Evolutionary conservation across 1,140 invertebrate species (phyloP).

Genomic region (Scaptomyza pallida): DNA sequence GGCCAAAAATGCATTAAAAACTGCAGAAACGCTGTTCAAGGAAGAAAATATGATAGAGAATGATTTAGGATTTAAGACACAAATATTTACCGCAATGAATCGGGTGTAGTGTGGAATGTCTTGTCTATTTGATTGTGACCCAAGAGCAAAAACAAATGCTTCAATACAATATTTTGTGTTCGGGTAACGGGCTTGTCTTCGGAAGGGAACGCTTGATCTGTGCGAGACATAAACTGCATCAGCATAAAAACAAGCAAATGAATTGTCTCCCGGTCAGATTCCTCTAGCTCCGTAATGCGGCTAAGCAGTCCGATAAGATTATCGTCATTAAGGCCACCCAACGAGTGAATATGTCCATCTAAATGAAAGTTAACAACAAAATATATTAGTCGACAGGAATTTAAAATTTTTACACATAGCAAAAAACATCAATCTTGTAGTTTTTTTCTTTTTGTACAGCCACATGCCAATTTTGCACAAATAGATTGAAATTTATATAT

Average conservation of each 20-base stretch:
- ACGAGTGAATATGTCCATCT: slow-evolving; percentile 92
- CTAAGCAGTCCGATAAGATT: slow-evolving; percentile 88
- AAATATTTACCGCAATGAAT: slow-evolving; percentile 90
- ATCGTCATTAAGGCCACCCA: slow-evolving; percentile 89
- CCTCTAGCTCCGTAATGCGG: slow-evolving; percentile 95
- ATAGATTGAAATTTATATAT: slow-evolving; percentile 63
- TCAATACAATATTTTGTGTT: slow-evolving; percentile 94
- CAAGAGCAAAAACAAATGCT: slow-evolving; percentile 96
- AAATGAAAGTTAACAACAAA: slow-evolving; percentile 24
- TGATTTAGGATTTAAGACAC: not conserved
- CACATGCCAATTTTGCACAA: slow-evolving; percentile 79
- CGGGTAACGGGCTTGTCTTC: slow-evolving; percentile 92
- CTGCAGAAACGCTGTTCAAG: slow-evolving; percentile 88
- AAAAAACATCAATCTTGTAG: slow-evolving; percentile 52
- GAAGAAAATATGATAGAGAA: not conserved
- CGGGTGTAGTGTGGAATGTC: slow-evolving; percentile 94
- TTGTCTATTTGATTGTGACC: slow-evolving; percentile 97
- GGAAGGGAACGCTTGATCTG: slow-evolving; percentile 90
- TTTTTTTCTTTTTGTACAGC: slow-evolving; percentile 57
- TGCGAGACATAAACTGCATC: slow-evolving; percentile 95
- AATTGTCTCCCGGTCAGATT: slow-evolving; percentile 97
- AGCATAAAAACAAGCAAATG: slow-evolving; percentile 97
- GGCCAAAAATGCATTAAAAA: slow-evolving; percentile 97
- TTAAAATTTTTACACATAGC: slow-evolving; percentile 4
- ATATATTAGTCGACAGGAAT: not conserved